phyloP scores from a whole-genome alignment of 2,888 invertebrate genomes.

The Tenthredo mesomela region DNA sequence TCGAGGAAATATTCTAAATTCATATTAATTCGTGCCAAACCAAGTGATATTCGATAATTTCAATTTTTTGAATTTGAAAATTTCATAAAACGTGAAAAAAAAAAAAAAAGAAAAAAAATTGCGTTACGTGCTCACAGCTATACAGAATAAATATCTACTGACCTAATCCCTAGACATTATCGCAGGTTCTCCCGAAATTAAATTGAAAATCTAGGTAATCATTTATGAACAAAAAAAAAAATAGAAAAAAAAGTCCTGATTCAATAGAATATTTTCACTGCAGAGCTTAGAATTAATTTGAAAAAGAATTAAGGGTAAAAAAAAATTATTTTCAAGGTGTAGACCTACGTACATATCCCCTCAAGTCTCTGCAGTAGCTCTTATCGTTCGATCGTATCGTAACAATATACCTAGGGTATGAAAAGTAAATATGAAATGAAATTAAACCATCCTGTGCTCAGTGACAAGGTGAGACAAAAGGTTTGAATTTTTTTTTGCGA shows the following conservation, averaged over 20 bases:
- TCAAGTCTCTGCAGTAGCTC: not conserved
- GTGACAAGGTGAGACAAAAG: conserved; percentile 53
- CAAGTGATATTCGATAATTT: too few species aligned
- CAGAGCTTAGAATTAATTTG: not conserved
- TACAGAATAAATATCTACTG: too few species aligned
- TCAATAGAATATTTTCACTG: not conserved
- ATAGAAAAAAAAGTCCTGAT: not conserved
- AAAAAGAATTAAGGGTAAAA: not conserved
- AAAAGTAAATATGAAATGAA: conserved; percentile 50
- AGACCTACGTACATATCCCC: not conserved
- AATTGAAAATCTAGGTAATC: not conserved
- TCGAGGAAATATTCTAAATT: too few species aligned
- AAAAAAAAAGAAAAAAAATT: too few species aligned
- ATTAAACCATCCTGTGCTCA: conserved; percentile 57
- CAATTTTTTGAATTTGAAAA: too few species aligned
- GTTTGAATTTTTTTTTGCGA: conserved; percentile 63
- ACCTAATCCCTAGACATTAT: too few species aligned
- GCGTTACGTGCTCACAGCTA: too few species aligned
- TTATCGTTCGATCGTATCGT: not conserved
- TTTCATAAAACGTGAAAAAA: too few species aligned
- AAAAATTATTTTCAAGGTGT: not conserved
- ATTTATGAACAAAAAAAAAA: not conserved
- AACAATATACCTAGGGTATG: not conserved
- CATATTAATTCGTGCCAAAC: too few species aligned
- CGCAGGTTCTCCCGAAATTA: too few species aligned